Evolutionary conservation across 92 coral and sea anemone species (phyloP).

Genomic region (Scolanthus callimorphus): DNA sequence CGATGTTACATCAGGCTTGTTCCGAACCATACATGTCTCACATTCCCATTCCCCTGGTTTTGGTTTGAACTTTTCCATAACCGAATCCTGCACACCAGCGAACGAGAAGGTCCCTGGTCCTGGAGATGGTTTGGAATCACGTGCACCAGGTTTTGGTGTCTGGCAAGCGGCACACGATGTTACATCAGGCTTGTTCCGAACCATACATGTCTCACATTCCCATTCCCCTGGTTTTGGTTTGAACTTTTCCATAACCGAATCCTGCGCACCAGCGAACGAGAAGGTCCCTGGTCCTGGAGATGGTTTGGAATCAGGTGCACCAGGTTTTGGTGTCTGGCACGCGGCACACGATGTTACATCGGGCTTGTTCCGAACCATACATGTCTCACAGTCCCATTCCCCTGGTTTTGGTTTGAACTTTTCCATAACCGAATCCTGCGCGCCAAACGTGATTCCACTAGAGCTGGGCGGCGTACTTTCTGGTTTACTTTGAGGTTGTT

Average conservation of each 20-base stretch:
- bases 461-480: too few species aligned
- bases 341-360: slow-evolving; percentile 40
- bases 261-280: too few species aligned
- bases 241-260: slow-evolving; percentile 25
- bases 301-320: slow-evolving; percentile 12
- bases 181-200: slow-evolving; percentile 19
- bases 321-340: slow-evolving; percentile 44
- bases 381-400: slow-evolving; percentile 55
- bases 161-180: slow-evolving; percentile 54
- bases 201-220: slow-evolving; percentile 22
- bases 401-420: slow-evolving; percentile 28
- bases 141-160: slow-evolving; percentile 36
- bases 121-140: too few species aligned
- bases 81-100: too few species aligned
- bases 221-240: slow-evolving; percentile 16
- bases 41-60: slow-evolving; percentile 54
- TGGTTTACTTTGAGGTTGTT: too few species aligned
- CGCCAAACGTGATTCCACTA: slow-evolving; percentile 1
- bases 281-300: too few species aligned
- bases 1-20: slow-evolving; percentile 3
- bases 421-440: slow-evolving; percentile 1
- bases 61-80: slow-evolving; percentile 23
- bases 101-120: too few species aligned
- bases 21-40: slow-evolving; percentile 37
- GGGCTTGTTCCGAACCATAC: slow-evolving; percentile 30